Conservation (phyloP, 2,113 vertebrate genomes). For the Eira barbara region DNA sequence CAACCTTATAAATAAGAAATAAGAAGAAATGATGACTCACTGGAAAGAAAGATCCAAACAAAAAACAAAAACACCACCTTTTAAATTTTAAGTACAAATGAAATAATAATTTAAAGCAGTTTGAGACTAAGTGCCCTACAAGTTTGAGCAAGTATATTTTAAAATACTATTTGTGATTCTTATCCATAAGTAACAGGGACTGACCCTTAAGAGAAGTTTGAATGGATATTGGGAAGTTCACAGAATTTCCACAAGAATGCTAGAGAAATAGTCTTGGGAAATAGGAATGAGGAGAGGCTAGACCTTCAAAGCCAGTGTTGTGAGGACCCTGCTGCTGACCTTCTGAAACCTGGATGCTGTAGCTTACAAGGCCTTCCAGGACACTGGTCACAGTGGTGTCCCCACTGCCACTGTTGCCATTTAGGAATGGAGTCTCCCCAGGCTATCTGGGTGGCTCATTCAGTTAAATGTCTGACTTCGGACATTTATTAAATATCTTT, state of each 20-base stretch:
- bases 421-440: neutral
- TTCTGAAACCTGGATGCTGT: neutral
- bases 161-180: neutral
- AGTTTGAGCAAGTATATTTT: neutral
- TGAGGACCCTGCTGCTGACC: neutral
- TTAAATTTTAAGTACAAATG: neutral
- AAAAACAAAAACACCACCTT: neutral
- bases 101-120: neutral
- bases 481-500: neutral
- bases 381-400: fast-evolving
- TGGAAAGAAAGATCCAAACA: neutral
- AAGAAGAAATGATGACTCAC: neutral
- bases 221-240: neutral
- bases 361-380: neutral
- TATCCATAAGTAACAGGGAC: neutral
- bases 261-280: neutral
- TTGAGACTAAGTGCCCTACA: neutral
- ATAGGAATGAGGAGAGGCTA: neutral
- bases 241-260: neutral
- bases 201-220: neutral
- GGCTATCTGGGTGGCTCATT: neutral
- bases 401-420: neutral
- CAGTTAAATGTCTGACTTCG: neutral
- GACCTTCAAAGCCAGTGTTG: neutral
- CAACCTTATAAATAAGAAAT: neutral